Conservation (phyloP, 2,797 vertebrate genomes). For the Cetoscarus ocellatus region DNA sequence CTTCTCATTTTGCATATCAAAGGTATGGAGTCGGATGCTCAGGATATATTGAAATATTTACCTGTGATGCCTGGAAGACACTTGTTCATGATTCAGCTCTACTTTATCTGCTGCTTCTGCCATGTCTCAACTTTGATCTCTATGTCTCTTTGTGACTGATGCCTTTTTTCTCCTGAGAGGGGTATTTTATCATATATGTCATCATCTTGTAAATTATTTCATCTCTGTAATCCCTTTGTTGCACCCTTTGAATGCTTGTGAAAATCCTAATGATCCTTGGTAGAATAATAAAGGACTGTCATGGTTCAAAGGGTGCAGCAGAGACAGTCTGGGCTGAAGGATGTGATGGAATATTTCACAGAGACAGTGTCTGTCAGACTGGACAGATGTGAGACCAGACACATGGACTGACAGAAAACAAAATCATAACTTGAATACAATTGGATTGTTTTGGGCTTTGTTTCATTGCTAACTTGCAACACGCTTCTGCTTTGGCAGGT, state of each 20-base stretch:
- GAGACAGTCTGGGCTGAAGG: slow-evolving; percentile 2
- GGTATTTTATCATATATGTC: slow-evolving; percentile 28
- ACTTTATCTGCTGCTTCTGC: slow-evolving; percentile 18
- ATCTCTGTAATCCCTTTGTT: slow-evolving; percentile 10
- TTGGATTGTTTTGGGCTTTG: too few relatives aligned
- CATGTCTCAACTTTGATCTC: slow-evolving; percentile 38
- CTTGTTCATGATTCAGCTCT: slow-evolving; percentile 29
- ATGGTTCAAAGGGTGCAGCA: slow-evolving; percentile 27
- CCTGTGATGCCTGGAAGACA: slow-evolving; percentile 59
- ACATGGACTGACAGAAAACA: not conserved
- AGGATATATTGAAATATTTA: slow-evolving; percentile 68
- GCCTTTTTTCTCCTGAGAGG: slow-evolving; percentile 15
- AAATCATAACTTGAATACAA: not conserved
- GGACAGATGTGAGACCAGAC: slow-evolving; percentile 22
- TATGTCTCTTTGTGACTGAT: not conserved
- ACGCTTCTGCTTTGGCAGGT: too few relatives aligned
- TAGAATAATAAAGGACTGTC: slow-evolving; percentile 14
- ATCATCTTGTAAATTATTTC: slow-evolving; percentile 32
- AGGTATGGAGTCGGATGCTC: slow-evolving; percentile 50
- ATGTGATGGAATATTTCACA: slow-evolving; percentile 19
- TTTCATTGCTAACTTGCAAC: too few relatives aligned
- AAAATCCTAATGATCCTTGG: slow-evolving; percentile 25
- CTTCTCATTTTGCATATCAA: slow-evolving; percentile 70
- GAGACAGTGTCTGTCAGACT: slow-evolving; percentile 5
- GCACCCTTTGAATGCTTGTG: not conserved